Conservation (phyloP, 1,140 invertebrate genomes). For the Parapsyche elsis region DNA sequence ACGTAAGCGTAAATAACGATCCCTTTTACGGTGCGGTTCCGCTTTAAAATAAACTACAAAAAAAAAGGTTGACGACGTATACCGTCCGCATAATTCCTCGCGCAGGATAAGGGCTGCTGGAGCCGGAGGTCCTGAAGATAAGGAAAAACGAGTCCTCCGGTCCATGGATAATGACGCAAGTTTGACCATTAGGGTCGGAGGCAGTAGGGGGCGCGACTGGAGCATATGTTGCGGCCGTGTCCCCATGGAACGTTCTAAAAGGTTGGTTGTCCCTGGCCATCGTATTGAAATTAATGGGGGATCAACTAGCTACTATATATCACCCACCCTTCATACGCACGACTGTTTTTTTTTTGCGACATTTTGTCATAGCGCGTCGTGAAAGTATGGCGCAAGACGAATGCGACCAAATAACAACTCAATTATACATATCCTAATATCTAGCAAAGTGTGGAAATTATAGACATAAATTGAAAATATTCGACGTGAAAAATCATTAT, state of each 20-base stretch:
- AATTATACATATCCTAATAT: too few species aligned
- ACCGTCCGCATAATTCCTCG: neutral
- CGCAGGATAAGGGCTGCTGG: neutral
- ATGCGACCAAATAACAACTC: neutral
- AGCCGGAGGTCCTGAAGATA: constrained; percentile 34
- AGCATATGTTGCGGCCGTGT: neutral
- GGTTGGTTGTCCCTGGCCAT: neutral
- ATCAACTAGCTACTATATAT: constrained; percentile 4
- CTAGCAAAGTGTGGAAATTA: too few species aligned
- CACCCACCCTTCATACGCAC: neutral
- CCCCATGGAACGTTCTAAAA: neutral
- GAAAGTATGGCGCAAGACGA: neutral
- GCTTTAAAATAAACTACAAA: neutral
- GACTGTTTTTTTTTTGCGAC: neutral
- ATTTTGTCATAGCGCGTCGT: neutral
- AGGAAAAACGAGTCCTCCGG: constrained; percentile 39
- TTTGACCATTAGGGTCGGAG: constrained; percentile 39
- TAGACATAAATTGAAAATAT: too few species aligned
- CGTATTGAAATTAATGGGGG: constrained; percentile 16
- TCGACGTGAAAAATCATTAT: too few species aligned
- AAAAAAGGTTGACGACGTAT: neutral
- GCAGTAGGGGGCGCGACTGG: neutral
- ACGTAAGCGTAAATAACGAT: too few species aligned
- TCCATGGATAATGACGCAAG: constrained; percentile 42
- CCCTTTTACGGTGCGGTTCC: too few species aligned